A percentile compares a stretch with the other conserved stretches of the same genome.
Evolutionary conservation across 2,113 vertebrate genomes (phyloP).

Genomic region (Notothenia rossii): DNA sequence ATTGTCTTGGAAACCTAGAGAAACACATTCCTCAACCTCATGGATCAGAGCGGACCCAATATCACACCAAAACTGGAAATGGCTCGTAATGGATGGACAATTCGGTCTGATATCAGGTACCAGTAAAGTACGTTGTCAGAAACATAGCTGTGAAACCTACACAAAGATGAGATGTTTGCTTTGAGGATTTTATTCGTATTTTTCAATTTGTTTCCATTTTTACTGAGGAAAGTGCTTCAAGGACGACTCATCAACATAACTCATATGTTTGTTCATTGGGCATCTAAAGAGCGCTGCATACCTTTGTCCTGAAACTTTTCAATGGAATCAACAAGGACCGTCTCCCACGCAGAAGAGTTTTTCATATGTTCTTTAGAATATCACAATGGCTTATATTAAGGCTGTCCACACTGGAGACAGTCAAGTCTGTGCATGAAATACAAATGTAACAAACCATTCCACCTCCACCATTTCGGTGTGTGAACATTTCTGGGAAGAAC

Average conservation of each 20-base stretch:
- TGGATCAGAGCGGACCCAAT: too few species aligned
- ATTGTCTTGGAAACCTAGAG: too few species aligned
- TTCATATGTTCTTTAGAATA: not conserved
- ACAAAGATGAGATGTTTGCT: too few species aligned
- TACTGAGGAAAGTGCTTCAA: not conserved
- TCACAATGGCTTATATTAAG: not conserved
- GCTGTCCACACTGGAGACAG: not conserved
- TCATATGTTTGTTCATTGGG: not conserved
- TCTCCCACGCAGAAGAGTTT: not conserved
- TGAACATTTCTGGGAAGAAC: not conserved
- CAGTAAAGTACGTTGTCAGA: too few species aligned
- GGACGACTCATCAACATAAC: not conserved
- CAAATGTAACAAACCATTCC: not conserved
- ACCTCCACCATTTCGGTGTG: not conserved
- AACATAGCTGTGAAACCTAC: too few species aligned
- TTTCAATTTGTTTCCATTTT: not conserved
- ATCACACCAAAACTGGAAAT: too few species aligned
- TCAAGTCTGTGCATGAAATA: not conserved
- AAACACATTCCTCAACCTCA: too few species aligned
- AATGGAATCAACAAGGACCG: too few species aligned
- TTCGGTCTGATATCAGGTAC: too few species aligned
- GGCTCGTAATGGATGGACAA: too few species aligned
- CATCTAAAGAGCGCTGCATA: too few species aligned
- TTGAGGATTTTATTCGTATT: not conserved
- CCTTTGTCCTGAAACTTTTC: too few species aligned